Percentiles rank a stretch among this genome's conserved stretches.
Conservation (phyloP, 2,888 invertebrate species). For the Sabellastarte sp. region DNA sequence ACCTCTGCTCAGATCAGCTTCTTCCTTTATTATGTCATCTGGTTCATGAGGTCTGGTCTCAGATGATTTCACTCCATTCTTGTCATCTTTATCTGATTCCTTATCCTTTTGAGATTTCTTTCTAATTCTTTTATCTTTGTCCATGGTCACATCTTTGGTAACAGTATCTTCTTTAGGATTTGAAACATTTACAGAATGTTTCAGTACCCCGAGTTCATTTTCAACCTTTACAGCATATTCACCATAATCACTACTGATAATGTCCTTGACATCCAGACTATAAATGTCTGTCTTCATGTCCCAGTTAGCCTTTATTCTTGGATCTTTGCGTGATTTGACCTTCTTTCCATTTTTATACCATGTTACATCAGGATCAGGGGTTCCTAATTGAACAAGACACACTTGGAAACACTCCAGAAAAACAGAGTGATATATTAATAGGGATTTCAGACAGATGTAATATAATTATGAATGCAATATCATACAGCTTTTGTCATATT, state of each 20-base stretch:
- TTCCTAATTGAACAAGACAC: no score
- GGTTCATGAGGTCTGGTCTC: no score
- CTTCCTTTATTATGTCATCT: no score
- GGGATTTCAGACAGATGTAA: no score
- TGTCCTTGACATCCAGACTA: constrained; percentile 34
- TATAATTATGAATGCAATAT: no score
- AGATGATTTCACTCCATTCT: no score
- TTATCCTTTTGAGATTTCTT: no score
- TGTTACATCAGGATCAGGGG: constrained; percentile 26
- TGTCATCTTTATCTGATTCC: no score
- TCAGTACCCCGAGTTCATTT: constrained; percentile 6
- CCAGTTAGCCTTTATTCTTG: constrained; percentile 12
- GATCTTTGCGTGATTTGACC: constrained; percentile 16
- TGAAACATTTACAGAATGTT: background rate
- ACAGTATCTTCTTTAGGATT: constrained; percentile 9
- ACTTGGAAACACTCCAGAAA: no score
- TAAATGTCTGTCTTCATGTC: constrained; percentile 27
- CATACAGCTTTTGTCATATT: no score
- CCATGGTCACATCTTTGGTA: background rate
- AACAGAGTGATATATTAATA: no score
- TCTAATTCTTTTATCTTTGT: background rate
- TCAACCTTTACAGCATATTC: constrained; percentile 33
- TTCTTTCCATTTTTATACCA: constrained; percentile 31
- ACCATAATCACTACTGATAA: constrained; percentile 34
- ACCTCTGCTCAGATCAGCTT: no score